A percentile compares a stretch with the other conserved stretches of the same genome.
Evolutionary conservation across 2,797 vertebrate genomes (phyloP).

Genomic region (Setipinna tenuifilis): DNA sequence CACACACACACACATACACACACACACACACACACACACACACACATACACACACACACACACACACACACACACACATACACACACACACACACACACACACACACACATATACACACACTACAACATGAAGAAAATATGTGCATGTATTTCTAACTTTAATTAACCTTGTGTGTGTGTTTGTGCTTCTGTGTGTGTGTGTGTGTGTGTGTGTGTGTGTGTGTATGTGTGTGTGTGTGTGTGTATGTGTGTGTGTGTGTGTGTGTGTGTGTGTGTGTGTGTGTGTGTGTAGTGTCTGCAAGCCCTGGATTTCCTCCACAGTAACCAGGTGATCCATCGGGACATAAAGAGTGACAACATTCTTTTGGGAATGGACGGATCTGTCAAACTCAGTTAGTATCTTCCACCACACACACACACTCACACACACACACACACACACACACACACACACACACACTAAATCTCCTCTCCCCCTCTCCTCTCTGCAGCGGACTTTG

Average conservation of each 20-base stretch:
- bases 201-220: conserved; percentile 35
- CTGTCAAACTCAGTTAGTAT: conserved; percentile 94
- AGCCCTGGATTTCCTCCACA: conserved; percentile 97
- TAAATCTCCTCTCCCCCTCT: conserved; percentile 26
- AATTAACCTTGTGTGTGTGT: background rate
- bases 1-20: conserved; percentile 28
- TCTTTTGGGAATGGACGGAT: conserved; percentile 96
- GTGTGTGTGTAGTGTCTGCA: conserved; percentile 87
- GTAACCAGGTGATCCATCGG: conserved; percentile 98
- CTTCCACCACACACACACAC: conserved; percentile 27
- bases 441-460: conserved; percentile 6
- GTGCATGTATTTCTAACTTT: background rate
- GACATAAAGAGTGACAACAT: conserved; percentile 99
- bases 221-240: background rate
- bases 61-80: conserved; percentile 38
- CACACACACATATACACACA: background rate
- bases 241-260: background rate
- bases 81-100: conserved; percentile 39
- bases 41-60: conserved; percentile 38
- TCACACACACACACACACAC: conserved; percentile 21
- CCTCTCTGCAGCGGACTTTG: conserved; percentile 82
- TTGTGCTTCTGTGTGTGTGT: background rate
- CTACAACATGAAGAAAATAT: too few species aligned
- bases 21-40: conserved; percentile 23
- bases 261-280: conserved; percentile 13